Evolutionary conservation across 2,113 vertebrate genomes (phyloP).

Genomic region (Microcebus griseorufus): DNA sequence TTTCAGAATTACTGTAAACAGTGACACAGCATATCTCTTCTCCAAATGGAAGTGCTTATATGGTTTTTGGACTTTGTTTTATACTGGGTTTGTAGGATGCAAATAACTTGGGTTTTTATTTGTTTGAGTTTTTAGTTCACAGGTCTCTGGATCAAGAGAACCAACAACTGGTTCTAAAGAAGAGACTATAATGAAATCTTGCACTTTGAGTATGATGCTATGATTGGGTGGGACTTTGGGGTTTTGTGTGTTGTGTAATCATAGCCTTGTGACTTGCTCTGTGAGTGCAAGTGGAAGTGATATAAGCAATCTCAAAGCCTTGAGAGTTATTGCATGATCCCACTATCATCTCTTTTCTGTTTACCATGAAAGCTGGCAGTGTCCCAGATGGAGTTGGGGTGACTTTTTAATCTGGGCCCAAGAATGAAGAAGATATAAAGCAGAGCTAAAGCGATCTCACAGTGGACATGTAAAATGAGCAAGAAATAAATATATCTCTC

Average conservation of each 20-base stretch:
- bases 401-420: background rate
- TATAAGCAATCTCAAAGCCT: background rate
- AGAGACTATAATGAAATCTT: background rate
- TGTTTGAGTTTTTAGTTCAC: background rate
- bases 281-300: background rate
- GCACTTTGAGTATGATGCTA: background rate
- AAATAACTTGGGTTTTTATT: background rate
- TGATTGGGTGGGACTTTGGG: background rate
- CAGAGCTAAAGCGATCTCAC: background rate
- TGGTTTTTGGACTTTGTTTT: background rate
- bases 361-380: background rate
- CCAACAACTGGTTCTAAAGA: background rate
- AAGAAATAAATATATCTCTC: background rate
- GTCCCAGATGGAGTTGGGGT: background rate
- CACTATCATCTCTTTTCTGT: background rate
- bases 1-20: background rate
- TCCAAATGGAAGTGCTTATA: background rate
- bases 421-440: background rate
- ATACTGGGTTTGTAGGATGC: background rate
- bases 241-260: background rate
- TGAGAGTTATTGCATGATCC: background rate
- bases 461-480: background rate
- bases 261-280: background rate
- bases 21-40: background rate
- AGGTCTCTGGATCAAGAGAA: background rate